Evolutionary conservation across 2,888 invertebrate species (phyloP).

Genomic region (Chrysodeixis includens): DNA sequence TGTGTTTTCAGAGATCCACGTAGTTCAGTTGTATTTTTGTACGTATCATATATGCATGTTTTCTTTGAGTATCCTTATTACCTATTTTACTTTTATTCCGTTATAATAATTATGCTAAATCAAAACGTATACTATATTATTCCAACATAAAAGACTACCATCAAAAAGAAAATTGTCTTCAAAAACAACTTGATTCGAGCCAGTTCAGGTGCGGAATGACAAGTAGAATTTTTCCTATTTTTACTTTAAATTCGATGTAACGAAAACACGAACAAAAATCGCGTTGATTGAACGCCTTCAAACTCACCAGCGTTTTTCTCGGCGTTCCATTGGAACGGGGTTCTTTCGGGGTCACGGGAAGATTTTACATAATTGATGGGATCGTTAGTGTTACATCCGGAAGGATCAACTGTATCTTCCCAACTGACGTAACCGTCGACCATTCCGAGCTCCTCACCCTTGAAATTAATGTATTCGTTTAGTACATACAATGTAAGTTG

Average conservation of each 20-base stretch:
- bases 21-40: no score
- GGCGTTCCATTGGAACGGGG: conserved; percentile 91
- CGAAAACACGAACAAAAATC: conserved; percentile 10
- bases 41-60: no score
- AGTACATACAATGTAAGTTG: neutral
- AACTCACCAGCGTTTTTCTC: conserved; percentile 85
- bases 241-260: conserved; percentile 3
- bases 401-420: conserved; percentile 91
- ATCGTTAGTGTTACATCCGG: conserved; percentile 91
- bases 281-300: conserved; percentile 24
- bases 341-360: conserved; percentile 91
- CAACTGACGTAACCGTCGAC: conserved; percentile 91
- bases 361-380: conserved; percentile 88
- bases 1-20: no score
- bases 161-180: neutral
- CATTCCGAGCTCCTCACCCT: conserved; percentile 96
- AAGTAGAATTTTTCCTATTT: conserved; percentile 22
- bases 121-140: neutral
- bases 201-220: conserved; percentile 38
- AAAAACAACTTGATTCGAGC: conserved; percentile 29
- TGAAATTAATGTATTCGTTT: conserved; percentile 7
- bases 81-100: neutral
- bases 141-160: neutral
- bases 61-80: no score
- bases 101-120: neutral